phyloP scores from a whole-genome alignment of 1,140 invertebrate genomes.

The Pseudachorutes palmiensis region DNA sequence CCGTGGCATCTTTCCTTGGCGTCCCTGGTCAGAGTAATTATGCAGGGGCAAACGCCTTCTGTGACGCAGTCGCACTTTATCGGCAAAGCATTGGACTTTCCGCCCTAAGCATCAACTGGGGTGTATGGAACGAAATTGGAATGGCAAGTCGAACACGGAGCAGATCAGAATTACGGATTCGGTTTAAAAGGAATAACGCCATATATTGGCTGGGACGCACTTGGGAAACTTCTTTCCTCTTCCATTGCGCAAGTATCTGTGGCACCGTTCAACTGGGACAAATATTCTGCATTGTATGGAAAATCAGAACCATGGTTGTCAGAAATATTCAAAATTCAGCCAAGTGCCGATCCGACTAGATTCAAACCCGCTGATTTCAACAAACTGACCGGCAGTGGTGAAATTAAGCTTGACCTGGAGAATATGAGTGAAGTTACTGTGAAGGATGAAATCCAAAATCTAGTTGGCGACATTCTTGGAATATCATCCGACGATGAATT shows the following conservation, averaged over 20 bases:
- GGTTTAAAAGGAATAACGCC: background rate
- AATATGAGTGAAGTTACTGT: no score
- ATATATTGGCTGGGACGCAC: no score
- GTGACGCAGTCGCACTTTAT: conserved; percentile 21
- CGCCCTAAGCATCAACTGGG: conserved; percentile 22
- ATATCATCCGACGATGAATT: background rate
- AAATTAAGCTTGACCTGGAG: background rate
- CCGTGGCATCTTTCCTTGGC: conserved; percentile 1
- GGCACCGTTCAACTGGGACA: background rate
- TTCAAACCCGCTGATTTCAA: background rate
- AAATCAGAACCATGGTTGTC: background rate
- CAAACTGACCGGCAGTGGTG: background rate
- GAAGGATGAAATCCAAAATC: background rate
- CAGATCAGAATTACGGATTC: background rate
- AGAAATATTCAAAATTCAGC: background rate
- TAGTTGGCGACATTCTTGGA: background rate
- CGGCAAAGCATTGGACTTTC: conserved; percentile 13
- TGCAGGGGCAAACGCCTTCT: conserved; percentile 6
- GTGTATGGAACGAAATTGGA: conserved; percentile 15
- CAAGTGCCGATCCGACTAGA: background rate
- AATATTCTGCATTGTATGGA: background rate
- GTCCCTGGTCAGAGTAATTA: conserved; percentile 14
- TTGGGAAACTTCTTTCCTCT: background rate
- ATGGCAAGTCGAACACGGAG: background rate
- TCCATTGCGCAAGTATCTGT: background rate